phyloP scores from a whole-genome alignment of 2,888 invertebrate genomes.

The Arrhopalites spinosus region DNA sequence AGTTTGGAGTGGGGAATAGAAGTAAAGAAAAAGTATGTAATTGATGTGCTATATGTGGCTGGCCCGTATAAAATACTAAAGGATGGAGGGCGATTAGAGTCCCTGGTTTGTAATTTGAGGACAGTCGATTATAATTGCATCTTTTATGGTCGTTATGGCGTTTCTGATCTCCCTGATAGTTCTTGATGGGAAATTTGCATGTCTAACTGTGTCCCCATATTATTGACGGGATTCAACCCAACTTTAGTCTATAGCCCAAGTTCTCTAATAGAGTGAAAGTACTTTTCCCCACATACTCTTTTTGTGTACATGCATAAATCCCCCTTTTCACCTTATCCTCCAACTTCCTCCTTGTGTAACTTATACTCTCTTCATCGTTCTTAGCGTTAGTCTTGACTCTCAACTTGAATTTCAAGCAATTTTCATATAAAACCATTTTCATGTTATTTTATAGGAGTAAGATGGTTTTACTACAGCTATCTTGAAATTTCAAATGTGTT shows the following conservation, averaged over 20 bases:
- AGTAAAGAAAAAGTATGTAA: neutral
- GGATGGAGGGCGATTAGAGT: constrained; percentile 34
- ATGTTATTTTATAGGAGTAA: too few species aligned
- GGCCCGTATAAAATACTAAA: constrained; percentile 23
- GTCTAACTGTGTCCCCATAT: constrained; percentile 31
- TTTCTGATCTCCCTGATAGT: constrained; percentile 46
- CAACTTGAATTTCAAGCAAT: neutral
- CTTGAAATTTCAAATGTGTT: too few species aligned
- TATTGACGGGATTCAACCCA: constrained; percentile 15
- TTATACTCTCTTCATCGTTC: neutral
- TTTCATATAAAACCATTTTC: neutral
- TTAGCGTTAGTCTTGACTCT: neutral
- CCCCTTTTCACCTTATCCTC: too few species aligned
- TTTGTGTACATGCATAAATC: too few species aligned
- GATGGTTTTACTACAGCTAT: too few species aligned
- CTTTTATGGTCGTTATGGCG: constrained; percentile 46
- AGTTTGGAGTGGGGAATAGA: neutral
- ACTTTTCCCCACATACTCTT: neutral
- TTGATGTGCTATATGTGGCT: constrained; percentile 25
- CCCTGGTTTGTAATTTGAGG: constrained; percentile 47
- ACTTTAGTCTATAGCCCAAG: too few species aligned
- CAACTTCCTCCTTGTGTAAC: neutral
- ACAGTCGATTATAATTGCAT: constrained; percentile 48
- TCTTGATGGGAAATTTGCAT: constrained; percentile 52
- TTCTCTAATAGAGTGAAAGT: too few species aligned